Base-by-base conservation (phyloP, 2,113 vertebrate genomes). In the Ceuthmochares aereus region DNA sequence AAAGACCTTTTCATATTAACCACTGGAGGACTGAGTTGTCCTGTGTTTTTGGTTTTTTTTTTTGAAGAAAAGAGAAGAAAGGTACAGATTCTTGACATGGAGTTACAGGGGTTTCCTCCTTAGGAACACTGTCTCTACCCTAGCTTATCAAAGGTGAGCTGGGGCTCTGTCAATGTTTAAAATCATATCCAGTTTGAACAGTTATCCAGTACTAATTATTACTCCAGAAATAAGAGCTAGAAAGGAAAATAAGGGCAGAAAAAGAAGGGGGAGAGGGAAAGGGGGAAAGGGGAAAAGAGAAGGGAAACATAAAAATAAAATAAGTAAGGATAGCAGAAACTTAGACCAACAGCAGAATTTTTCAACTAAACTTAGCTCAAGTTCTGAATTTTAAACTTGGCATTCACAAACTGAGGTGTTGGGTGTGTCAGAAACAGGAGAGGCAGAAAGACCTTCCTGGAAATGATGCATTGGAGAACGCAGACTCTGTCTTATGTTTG, bases 361-460 rank as follows among this genome's bases (percentile, higher is more conserved):
- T 87, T 84, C 60, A 89, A 32, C 86, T 84, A 70, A 86, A 84
- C 55, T 69, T 82, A 79, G 69, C 12, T 45, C 30, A 94, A 93
- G 77, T 77, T 88, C 88, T 95, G 93, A 93, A 72, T 93, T 92
- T 92, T 89, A 90, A 87, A 90, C 89, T 69, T 96, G 91, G 89
- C 91, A 58, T 95, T 73, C 72, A 52, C 11, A 45, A 75, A 60
- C 56, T 45, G 73, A 94, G 69, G 62, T 93, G 69, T 62, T 96
- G 94, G 89, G 93, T 96, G 93, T 96, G 94, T 96, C 94, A 94
- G 69, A 95, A 96, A 84, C 82, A 70, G 87, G 80, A 84, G 95
- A 89, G 87, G 58, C 93, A 96, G 70, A 93, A 94, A 68, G 70
- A 85, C 70, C 81, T 94, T 95, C 74, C 77, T 95, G 87, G 89